Conservation (phyloP, 2,888 invertebrate genomes). For the Oscheius sp. region DNA sequence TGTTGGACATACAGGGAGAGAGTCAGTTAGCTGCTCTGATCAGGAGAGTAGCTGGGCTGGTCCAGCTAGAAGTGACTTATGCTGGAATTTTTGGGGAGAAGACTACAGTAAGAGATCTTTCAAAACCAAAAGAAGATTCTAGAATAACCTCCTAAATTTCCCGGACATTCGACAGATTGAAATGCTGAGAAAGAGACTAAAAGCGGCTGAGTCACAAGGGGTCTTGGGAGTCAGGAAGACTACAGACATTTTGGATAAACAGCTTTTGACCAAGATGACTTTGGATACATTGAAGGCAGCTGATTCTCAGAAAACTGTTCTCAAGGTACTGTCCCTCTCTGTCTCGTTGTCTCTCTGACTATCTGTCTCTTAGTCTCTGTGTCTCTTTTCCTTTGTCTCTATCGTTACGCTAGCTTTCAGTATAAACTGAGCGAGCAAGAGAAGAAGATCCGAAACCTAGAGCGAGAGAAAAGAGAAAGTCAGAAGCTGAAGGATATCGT, state of each 20-base stretch:
- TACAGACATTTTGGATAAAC: constrained; percentile 48
- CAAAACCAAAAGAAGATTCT: background rate
- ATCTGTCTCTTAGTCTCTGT: no score
- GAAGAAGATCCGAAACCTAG: constrained; percentile 47
- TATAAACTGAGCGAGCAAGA: constrained; percentile 51
- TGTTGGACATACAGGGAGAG: constrained; percentile 19
- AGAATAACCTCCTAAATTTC: constrained; percentile 11
- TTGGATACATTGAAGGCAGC: constrained; percentile 52
- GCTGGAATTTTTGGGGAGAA: constrained; percentile 16
- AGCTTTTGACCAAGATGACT: constrained; percentile 51
- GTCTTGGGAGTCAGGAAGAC: constrained; percentile 24
- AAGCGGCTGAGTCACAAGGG: constrained; percentile 12
- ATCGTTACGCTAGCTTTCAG: constrained; percentile 30
- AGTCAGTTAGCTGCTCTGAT: background rate
- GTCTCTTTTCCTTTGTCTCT: no score
- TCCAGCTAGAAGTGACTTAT: constrained; percentile 25
- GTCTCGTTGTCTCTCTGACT: background rate
- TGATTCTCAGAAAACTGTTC: constrained; percentile 47
- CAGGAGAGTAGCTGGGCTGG: constrained; percentile 23
- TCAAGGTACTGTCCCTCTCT: constrained; percentile 36
- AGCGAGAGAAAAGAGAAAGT: constrained; percentile 51
- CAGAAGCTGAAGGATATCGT: constrained; percentile 47
- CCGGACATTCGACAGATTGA: constrained; percentile 18
- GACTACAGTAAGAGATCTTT: background rate
- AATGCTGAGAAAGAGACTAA: constrained; percentile 7